phyloP scores from a whole-genome alignment of 2,888 invertebrate species.

The Nymphalis c-album region DNA sequence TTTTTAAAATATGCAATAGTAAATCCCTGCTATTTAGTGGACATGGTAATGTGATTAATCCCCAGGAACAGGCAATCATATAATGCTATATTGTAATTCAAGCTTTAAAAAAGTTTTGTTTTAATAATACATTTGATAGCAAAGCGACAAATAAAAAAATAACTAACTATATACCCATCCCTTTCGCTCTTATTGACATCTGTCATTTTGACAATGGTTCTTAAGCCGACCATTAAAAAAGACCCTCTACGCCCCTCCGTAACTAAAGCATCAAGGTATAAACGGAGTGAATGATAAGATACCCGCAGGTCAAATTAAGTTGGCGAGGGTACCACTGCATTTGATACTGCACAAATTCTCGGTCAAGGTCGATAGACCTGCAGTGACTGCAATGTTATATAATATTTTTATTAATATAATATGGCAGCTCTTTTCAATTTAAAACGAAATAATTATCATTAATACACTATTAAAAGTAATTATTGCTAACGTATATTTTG shows the following conservation, averaged over 20 bases:
- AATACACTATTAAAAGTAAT: not conserved
- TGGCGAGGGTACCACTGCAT: conserved; percentile 36
- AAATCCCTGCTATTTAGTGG: too few relatives aligned
- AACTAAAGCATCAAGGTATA: not conserved
- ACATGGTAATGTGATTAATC: too few relatives aligned
- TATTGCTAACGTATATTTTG: not conserved
- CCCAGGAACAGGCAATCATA: too few relatives aligned
- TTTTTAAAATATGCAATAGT: too few relatives aligned
- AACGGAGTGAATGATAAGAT: conserved; percentile 17
- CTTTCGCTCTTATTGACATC: conserved; percentile 34
- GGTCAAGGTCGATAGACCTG: conserved; percentile 45
- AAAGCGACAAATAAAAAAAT: not conserved
- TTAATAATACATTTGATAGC: not conserved
- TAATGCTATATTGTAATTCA: too few relatives aligned
- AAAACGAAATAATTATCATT: not conserved
- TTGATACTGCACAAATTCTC: conserved; percentile 34
- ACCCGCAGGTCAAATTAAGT: conserved; percentile 26
- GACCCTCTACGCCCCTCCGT: conserved; percentile 27
- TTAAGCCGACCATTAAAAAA: conserved; percentile 18
- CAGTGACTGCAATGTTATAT: conserved; percentile 29
- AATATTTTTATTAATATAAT: not conserved
- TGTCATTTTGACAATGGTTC: conserved; percentile 58
- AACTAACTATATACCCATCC: conserved; percentile 9
- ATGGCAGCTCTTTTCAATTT: not conserved
- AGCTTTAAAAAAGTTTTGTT: too few relatives aligned